Evolutionary conservation across 2,888 invertebrate species (phyloP), one percentile per base, ranked within the genome.

Genomic region (Noctua comes): DNA sequence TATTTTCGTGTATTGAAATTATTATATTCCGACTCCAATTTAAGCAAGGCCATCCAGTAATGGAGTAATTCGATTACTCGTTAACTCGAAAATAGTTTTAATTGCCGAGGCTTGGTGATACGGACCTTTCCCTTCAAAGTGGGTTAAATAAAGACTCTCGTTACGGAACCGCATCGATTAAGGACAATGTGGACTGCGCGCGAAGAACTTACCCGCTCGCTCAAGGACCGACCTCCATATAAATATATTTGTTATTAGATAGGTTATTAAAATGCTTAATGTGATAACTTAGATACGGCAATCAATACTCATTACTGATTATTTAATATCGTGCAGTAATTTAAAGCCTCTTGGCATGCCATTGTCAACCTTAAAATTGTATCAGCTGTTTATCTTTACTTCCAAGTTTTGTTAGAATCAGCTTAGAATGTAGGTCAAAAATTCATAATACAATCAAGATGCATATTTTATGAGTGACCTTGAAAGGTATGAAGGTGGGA

Each of bases 151-250:
- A 85, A 85, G 84, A 77, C 81, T 77, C 71, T 84, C 78, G 77
- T 79, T 74, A 76, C 78, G 78, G 87, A 78, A 88, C 78, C 24
- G 75, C n/a, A 54, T 77, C 73, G 80, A 88, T 83, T 86, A 88
- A 90, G 86, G 89, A 86, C 86, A 88, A 88, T 88, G 65, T 73
- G 71, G 73, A 79, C 85, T 88, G 83, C 88, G 88, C 89, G 89
- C 90, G 90, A 94, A 92, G 93, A 92, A 93, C 91, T 83, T 76
- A 64, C 78, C 64, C 59, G 62, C 79, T 80, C 80, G 84, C 78
- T 85, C 91, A 90, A 91, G 91, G 91, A 90, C 86, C 73, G 87
- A 87, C 86, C 88, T 91, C 79, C 10, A 59, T 40, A 57, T 51
- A 31, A 76, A 73, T 68, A 51, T 68, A 43, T 66, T 73, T 5